Evolutionary conservation across 2,113 vertebrate genomes (phyloP).

Genomic region (Hyperopisus bebe): DNA sequence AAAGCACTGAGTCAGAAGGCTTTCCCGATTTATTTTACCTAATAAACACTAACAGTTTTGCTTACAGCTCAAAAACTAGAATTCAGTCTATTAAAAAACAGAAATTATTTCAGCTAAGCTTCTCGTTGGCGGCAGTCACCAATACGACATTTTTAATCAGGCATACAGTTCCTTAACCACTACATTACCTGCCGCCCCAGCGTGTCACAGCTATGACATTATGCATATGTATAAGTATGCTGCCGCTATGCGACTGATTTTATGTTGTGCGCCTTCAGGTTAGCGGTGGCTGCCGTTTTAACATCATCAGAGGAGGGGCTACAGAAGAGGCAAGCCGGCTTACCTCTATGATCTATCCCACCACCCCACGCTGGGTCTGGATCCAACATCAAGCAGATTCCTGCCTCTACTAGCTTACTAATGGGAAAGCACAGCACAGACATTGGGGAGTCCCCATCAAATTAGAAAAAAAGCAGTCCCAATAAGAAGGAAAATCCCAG

Average conservation of each 20-base stretch:
- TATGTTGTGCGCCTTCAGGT: neutral
- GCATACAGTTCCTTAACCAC: neutral
- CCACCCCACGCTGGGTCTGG: neutral
- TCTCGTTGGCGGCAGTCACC: neutral
- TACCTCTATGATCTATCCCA: slow-evolving; percentile 1
- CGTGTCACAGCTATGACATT: neutral
- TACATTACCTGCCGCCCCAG: neutral
- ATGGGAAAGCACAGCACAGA: neutral
- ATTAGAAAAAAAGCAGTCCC: neutral
- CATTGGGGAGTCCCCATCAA: neutral
- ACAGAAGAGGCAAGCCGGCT: neutral
- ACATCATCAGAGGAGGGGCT: neutral
- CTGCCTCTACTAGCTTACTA: neutral
- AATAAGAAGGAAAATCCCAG: neutral
- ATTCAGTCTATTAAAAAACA: neutral
- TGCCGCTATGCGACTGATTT: neutral
- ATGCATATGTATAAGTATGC: neutral
- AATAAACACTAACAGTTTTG: neutral
- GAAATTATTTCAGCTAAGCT: neutral
- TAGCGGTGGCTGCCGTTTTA: neutral
- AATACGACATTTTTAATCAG: neutral
- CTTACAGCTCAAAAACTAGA: neutral
- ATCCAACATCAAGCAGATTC: slow-evolving; percentile 9
- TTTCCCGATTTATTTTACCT: neutral
- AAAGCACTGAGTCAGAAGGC: neutral